These are phyloP conservation scores for Tadarida brasiliensis DNA, from an alignment of 2,797 vertebrate species.

Conservation along the genomic window DNA sequence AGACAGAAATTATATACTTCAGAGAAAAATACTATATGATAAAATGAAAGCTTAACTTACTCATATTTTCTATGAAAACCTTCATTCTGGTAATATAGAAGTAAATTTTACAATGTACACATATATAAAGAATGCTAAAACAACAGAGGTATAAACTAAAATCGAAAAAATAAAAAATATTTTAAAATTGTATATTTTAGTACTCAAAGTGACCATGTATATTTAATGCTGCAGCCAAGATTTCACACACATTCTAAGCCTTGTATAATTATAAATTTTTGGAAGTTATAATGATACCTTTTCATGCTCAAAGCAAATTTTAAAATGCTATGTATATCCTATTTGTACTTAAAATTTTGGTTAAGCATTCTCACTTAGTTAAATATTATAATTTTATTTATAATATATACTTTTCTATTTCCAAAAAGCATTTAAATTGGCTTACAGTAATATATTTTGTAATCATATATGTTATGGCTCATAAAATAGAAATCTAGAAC, in stretches of 20 bases:
- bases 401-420: neutral
- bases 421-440: neutral
- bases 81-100: neutral
- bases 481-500: neutral
- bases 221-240: neutral
- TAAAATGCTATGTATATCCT: neutral
- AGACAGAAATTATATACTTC: neutral
- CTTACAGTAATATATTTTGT: neutral
- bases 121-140: neutral
- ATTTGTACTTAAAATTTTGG: neutral
- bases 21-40: neutral
- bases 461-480: neutral
- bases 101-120: neutral
- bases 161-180: neutral
- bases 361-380: neutral
- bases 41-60: neutral
- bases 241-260: conserved; percentile 36
- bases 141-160: neutral
- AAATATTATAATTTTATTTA: conserved; percentile 17
- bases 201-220: neutral
- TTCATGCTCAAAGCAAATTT: conserved; percentile 13
- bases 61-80: neutral
- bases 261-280: neutral
- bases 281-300: neutral
- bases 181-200: neutral